A percentile compares a stretch with the other conserved stretches of the same genome.
Evolutionary conservation across 2,888 invertebrate species (phyloP).

Genomic region (Aphidius colemani): DNA sequence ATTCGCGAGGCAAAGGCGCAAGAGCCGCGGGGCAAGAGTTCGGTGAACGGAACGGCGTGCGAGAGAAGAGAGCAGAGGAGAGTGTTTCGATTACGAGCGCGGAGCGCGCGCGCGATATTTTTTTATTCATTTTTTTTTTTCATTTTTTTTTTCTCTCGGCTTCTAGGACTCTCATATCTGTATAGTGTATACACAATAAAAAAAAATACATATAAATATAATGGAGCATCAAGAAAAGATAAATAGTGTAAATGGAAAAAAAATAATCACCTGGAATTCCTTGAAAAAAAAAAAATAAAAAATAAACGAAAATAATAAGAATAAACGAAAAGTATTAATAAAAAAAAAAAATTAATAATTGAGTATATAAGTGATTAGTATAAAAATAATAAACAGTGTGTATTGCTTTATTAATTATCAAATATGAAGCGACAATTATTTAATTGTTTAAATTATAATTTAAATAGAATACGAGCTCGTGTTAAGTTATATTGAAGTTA

Average conservation of each 20-base stretch:
- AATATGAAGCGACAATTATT: constrained; percentile 48
- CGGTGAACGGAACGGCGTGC: constrained; percentile 43
- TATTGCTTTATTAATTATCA: constrained; percentile 31
- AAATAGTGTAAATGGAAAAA: too few species aligned
- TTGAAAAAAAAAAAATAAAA: too few species aligned
- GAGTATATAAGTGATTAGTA: background rate
- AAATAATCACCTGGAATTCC: too few species aligned
- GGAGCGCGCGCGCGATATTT: constrained; percentile 15
- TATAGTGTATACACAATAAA: constrained; percentile 8
- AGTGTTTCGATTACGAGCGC: background rate
- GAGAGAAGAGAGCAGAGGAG: constrained; percentile 22
- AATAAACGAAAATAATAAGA: too few species aligned
- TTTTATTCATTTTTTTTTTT: too few species aligned
- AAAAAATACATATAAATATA: constrained; percentile 4
- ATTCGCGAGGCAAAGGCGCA: constrained; percentile 1
- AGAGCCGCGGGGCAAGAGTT: constrained; percentile 32
- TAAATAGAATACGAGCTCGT: constrained; percentile 45
- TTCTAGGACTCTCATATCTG: constrained; percentile 1
- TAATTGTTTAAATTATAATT: constrained; percentile 33
- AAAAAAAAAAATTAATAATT: constrained; percentile 10
- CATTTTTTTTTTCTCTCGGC: too few species aligned
- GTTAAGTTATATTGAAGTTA: constrained; percentile 19
- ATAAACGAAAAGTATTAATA: too few species aligned
- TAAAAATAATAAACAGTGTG: constrained; percentile 35
- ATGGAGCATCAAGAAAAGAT: too few species aligned